Percentiles rank a stretch among this genome's conserved stretches.
phyloP scores from a whole-genome alignment of 2,797 vertebrate species.

The Cyclura pinguis region DNA sequence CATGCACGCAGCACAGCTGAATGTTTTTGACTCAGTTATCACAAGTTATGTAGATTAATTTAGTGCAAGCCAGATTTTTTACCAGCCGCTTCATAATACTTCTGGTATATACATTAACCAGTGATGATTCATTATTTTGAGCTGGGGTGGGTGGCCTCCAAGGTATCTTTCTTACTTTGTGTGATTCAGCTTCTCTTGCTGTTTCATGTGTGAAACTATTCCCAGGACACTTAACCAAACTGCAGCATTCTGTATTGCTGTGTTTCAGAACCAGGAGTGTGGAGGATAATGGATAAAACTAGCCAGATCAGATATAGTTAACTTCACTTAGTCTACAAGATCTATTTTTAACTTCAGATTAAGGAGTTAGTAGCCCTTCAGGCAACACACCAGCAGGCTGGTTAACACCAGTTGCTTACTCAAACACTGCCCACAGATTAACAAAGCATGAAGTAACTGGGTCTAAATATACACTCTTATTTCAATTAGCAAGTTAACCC shows the following conservation, averaged over 20 bases:
- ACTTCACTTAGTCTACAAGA: slow-evolving; percentile 62
- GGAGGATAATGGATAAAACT: slow-evolving; percentile 41
- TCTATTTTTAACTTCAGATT: slow-evolving; percentile 75
- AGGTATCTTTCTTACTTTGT: background rate
- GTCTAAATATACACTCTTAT: slow-evolving; percentile 71
- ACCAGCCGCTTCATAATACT: background rate
- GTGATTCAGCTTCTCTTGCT: background rate
- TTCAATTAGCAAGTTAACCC: slow-evolving; percentile 64
- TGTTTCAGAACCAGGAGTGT: background rate
- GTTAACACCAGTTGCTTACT: slow-evolving; percentile 74
- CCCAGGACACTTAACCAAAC: background rate
- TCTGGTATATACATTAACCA: background rate
- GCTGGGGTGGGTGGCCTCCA: background rate
- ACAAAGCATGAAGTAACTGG: slow-evolving; percentile 65
- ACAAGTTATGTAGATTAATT: background rate
- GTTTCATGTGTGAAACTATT: background rate
- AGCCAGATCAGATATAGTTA: slow-evolving; percentile 60
- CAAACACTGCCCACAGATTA: slow-evolving; percentile 69
- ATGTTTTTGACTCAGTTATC: background rate
- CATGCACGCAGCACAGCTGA: background rate
- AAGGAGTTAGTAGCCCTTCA: slow-evolving; percentile 64
- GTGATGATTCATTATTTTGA: background rate
- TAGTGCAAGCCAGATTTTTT: background rate
- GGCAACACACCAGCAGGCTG: slow-evolving; percentile 65
- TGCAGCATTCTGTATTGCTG: background rate